phyloP scores from a whole-genome alignment of 1,140 invertebrate species.

The Achatina immaculata region DNA sequence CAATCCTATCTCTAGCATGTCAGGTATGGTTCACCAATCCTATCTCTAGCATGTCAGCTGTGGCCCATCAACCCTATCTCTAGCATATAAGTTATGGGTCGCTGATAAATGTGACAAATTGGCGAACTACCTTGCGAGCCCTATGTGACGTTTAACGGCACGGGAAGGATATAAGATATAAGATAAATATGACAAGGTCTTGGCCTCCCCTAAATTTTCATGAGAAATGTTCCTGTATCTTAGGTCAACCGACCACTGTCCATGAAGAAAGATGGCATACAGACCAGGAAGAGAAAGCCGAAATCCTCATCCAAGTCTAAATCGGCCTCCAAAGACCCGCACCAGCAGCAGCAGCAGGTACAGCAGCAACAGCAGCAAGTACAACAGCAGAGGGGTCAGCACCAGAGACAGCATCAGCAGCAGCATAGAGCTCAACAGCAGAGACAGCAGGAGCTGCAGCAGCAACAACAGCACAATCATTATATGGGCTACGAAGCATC shows the following conservation, averaged over 20 bases:
- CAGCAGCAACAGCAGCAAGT: constrained; percentile 37
- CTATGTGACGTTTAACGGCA: too few relatives aligned
- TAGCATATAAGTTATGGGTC: too few relatives aligned
- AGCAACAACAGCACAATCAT: constrained; percentile 8
- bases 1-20: too few relatives aligned
- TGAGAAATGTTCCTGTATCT: too few relatives aligned
- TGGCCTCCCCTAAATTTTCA: too few relatives aligned
- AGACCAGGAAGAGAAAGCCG: constrained; percentile 91
- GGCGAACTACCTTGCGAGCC: too few relatives aligned
- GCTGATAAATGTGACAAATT: too few relatives aligned
- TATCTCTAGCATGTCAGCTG: too few relatives aligned
- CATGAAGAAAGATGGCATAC: constrained; percentile 97
- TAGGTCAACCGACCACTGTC: constrained; percentile 82
- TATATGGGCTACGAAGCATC: not conserved
- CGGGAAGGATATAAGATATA: too few relatives aligned
- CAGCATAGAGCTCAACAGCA: constrained; percentile 27
- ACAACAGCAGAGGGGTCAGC: constrained; percentile 34
- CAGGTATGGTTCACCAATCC: too few relatives aligned
- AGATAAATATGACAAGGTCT: too few relatives aligned
- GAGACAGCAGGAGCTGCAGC: constrained; percentile 35
- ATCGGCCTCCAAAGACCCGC: constrained; percentile 2
- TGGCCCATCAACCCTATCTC: too few relatives aligned
- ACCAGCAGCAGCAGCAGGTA: not conserved
- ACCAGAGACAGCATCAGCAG: constrained; percentile 25
- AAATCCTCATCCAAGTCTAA: constrained; percentile 44